A percentile compares a stretch with the other conserved stretches of the same genome.
Evolutionary conservation across 2,888 invertebrate genomes (phyloP).

Genomic region (Aphrophora alni): DNA sequence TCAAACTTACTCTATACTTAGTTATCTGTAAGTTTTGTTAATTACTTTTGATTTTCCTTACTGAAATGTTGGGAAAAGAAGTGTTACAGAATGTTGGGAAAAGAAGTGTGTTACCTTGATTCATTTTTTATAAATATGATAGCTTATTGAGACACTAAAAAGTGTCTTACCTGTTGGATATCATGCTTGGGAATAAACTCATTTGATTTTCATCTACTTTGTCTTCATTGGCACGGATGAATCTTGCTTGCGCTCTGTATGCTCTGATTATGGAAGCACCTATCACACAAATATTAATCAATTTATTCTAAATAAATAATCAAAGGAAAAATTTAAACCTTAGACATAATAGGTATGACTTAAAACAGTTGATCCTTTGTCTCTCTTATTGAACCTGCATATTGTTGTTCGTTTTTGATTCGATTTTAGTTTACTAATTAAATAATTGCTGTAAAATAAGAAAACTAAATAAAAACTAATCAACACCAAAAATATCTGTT

Average conservation of each 20-base stretch:
- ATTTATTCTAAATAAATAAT: not conserved
- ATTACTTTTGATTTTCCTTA: too few species aligned
- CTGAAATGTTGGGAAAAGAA: not conserved
- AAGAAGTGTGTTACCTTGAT: too few species aligned
- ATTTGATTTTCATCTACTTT: conserved; percentile 91
- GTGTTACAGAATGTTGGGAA: not conserved
- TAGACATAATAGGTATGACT: not conserved
- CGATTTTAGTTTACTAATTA: not conserved
- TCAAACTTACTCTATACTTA: too few species aligned
- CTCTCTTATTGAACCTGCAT: too few species aligned
- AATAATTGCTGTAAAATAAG: not conserved
- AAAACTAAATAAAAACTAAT: too few species aligned
- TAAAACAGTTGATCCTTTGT: not conserved
- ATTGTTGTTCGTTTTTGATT: too few species aligned
- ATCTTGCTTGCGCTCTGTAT: conserved; percentile 78
- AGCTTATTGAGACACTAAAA: too few species aligned
- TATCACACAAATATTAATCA: too few species aligned
- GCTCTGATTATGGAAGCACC: conserved; percentile 75
- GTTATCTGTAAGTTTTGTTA: too few species aligned
- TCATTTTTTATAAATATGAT: too few species aligned
- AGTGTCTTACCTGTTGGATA: conserved; percentile 27
- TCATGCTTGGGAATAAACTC: conserved; percentile 78
- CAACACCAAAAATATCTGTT: too few species aligned
- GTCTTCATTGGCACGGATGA: conserved; percentile 83
- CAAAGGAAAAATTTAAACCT: not conserved